Percentiles rank a stretch among this genome's conserved stretches.
These are phyloP conservation scores for Chloebia gouldiae DNA, from an alignment of 2,113 vertebrate species.

Conservation along the genomic window DNA sequence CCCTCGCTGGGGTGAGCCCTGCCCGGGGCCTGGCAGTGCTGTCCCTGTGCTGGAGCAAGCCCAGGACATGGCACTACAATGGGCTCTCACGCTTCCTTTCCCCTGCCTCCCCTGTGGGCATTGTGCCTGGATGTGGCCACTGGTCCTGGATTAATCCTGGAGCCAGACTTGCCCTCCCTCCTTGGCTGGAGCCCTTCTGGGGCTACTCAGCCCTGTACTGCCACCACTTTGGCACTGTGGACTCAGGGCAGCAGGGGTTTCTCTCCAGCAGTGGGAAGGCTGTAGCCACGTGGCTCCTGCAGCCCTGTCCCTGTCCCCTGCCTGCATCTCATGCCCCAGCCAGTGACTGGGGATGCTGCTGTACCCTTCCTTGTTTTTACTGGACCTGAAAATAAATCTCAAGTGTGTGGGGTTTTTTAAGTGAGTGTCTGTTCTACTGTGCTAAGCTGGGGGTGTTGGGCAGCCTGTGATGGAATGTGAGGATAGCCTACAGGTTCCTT, in stretches of 20 bases:
- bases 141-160: not conserved
- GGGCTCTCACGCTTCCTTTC: not conserved
- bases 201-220: fast-evolving
- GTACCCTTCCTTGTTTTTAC: not conserved
- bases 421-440: not conserved
- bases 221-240: fast-evolving
- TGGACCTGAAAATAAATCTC: not conserved
- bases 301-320: not conserved
- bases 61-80: fast-evolving
- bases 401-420: not conserved
- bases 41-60: not conserved
- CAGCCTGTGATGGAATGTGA: not conserved
- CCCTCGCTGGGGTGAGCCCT: fast-evolving
- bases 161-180: not conserved
- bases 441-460: not conserved
- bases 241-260: not conserved
- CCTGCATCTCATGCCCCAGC: not conserved
- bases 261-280: not conserved
- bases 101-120: fast-evolving
- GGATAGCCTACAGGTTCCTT: not conserved
- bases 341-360: not conserved
- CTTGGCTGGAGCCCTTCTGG: not conserved
- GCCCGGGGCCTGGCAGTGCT: fast-evolving
- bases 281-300: fast-evolving
- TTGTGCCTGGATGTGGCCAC: not conserved